A percentile compares a stretch with the other conserved stretches of the same genome.
Conservation (phyloP, 2,888 invertebrate genomes). For the Glomeris marginata region DNA sequence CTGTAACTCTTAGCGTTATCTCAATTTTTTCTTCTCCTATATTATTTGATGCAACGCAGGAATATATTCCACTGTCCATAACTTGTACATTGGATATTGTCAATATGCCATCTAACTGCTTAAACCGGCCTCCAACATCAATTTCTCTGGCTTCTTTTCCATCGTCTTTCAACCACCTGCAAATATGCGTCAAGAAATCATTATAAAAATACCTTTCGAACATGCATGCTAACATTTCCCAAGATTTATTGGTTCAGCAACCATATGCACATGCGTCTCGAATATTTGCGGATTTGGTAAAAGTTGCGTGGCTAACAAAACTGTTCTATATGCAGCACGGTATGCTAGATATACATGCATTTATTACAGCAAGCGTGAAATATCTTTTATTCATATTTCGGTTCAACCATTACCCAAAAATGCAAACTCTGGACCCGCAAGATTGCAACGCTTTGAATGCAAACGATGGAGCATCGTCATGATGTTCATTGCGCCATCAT, state of each 20-base stretch:
- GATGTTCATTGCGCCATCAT: too few relatives aligned
- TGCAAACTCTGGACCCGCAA: too few relatives aligned
- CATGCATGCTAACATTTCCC: neutral
- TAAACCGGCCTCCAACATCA: conserved; percentile 3
- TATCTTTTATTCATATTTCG: too few relatives aligned
- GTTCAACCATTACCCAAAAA: too few relatives aligned
- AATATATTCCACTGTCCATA: conserved; percentile 84
- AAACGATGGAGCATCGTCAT: too few relatives aligned
- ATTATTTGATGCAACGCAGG: conserved; percentile 86
- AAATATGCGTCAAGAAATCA: neutral
- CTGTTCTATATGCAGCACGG: too few relatives aligned
- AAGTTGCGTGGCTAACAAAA: too few relatives aligned
- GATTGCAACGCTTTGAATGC: too few relatives aligned
- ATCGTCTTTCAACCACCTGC: conserved; percentile 10
- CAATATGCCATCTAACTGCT: conserved; percentile 6
- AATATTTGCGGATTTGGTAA: neutral
- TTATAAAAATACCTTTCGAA: neutral
- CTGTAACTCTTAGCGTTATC: conserved; percentile 80
- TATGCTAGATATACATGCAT: too few relatives aligned
- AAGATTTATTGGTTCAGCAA: neutral
- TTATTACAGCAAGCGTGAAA: too few relatives aligned
- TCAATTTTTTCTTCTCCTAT: conserved; percentile 84
- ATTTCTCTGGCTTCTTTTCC: conserved; percentile 7
- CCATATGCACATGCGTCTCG: neutral
- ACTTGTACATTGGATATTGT: conserved; percentile 33